phyloP scores from a whole-genome alignment of 2,888 invertebrate species.

The Macrosoma leucophasiata region DNA sequence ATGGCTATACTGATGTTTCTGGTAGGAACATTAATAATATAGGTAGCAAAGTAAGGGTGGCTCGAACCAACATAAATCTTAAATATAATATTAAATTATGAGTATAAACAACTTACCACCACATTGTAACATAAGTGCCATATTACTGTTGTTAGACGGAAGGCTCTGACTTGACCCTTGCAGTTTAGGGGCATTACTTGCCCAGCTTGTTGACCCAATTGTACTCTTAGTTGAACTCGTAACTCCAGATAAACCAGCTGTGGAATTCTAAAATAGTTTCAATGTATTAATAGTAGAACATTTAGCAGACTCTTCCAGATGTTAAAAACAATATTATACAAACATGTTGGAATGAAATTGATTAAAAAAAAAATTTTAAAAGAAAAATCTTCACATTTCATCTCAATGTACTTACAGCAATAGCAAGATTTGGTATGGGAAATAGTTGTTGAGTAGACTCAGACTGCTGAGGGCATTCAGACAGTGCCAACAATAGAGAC shows the following conservation, averaged over 20 bases:
- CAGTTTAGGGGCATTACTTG: conserved; percentile 41
- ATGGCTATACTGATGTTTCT: no score
- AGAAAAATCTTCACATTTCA: conserved; percentile 7
- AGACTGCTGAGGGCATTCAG: conserved; percentile 46
- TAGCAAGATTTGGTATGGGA: conserved; percentile 50
- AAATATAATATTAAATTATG: no score
- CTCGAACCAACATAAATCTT: no score
- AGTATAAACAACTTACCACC: conserved; percentile 32
- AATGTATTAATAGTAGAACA: conserved; percentile 6
- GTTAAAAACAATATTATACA: conserved; percentile 1
- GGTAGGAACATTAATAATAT: no score
- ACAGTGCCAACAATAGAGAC: conserved; percentile 63
- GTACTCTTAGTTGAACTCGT: conserved; percentile 57
- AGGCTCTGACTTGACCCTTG: conserved; percentile 54
- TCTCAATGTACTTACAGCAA: conserved; percentile 41
- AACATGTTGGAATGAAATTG: neutral
- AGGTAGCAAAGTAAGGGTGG: no score
- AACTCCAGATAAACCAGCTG: conserved; percentile 35
- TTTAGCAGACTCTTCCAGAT: no score
- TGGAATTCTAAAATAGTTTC: conserved; percentile 41
- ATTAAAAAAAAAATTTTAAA: neutral
- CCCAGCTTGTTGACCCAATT: conserved; percentile 52
- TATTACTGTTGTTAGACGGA: conserved; percentile 48
- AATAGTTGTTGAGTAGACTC: conserved; percentile 61
- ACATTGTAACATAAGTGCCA: conserved; percentile 42